Percentiles rank a stretch among this genome's conserved stretches.
These are phyloP conservation scores for Mastigias papua DNA, from an alignment of 30 jellyfish, hydroid and myxozoan species.

Conservation along the genomic window DNA sequence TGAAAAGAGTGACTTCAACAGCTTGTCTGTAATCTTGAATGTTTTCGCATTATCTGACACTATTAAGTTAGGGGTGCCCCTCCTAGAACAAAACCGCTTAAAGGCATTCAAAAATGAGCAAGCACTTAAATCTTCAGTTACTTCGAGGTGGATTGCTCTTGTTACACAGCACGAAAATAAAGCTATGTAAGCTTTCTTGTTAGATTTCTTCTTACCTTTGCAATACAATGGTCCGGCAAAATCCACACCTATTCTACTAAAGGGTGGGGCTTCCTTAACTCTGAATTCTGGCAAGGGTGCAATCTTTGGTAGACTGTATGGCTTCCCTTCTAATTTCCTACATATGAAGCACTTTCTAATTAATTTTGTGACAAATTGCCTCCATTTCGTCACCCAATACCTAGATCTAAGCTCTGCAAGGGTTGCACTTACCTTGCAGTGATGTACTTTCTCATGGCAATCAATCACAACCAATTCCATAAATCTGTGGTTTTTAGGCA, in stretches of 20 bases:
- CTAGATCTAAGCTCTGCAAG: conserved; percentile 54
- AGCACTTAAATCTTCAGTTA: conserved; percentile 28
- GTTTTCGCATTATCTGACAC: conserved; percentile 76
- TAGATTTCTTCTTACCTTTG: conserved; percentile 11
- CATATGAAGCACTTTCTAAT: background rate
- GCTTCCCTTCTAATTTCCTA: conserved; percentile 32
- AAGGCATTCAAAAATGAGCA: conserved; percentile 18
- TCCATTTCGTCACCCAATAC: conserved; percentile 48
- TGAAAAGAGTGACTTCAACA: background rate
- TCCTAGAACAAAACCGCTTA: conserved; percentile 43
- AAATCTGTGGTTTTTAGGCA: conserved; percentile 38
- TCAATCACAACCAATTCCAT: conserved; percentile 34
- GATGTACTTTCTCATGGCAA: conserved; percentile 62
- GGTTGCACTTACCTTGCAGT: conserved; percentile 46
- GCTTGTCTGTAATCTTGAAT: conserved; percentile 41
- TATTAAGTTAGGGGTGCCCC: conserved; percentile 49
- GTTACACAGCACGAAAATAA: conserved; percentile 59
- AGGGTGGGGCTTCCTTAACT: conserved; percentile 42
- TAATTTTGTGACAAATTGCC: conserved; percentile 10
- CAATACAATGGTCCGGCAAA: conserved; percentile 34
- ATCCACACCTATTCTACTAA: conserved; percentile 36
- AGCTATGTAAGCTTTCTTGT: conserved; percentile 30
- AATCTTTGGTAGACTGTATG: conserved; percentile 12
- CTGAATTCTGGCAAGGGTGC: conserved; percentile 37
- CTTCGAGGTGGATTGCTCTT: conserved; percentile 62